These are phyloP conservation scores for Drosophila auraria DNA, from an alignment of 1,140 invertebrate genomes.

Conservation along the genomic window DNA sequence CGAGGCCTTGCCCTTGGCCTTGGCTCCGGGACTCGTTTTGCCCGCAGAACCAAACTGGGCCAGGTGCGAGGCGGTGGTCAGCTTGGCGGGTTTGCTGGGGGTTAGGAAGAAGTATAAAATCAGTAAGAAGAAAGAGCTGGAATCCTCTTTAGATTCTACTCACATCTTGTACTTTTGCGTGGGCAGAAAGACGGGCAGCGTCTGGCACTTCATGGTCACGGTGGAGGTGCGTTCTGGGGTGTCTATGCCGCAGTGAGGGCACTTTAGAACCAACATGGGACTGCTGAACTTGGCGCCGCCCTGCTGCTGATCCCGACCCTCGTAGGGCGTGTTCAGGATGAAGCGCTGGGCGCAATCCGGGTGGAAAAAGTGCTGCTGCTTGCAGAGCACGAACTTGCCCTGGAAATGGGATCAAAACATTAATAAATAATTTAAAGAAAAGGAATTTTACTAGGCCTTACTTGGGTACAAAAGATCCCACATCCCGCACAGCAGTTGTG, in stretches of 20 bases:
- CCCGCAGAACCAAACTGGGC: conserved; percentile 42
- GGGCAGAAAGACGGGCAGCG: conserved; percentile 81
- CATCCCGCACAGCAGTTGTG: conserved; percentile 97
- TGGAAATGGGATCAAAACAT: conserved; percentile 11
- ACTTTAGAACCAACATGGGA: conserved; percentile 85
- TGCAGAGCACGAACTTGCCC: conserved; percentile 83
- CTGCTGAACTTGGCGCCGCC: conserved; percentile 63
- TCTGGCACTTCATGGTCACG: conserved; percentile 84
- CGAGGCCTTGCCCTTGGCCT: conserved; percentile 23
- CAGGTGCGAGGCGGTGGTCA: conserved; percentile 67
- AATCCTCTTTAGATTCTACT: not conserved
- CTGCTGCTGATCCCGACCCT: conserved; percentile 1
- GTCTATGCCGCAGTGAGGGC: conserved; percentile 92
- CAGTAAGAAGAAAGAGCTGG: not conserved
- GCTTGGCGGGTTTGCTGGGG: conserved; percentile 65
- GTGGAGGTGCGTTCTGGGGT: conserved; percentile 85
- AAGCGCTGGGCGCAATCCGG: conserved; percentile 82
- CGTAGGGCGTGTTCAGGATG: conserved; percentile 78
- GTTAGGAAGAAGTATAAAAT: not conserved
- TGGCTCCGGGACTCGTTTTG: conserved; percentile 11
- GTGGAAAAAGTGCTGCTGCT: conserved; percentile 84
- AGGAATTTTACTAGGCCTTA: conserved; percentile 68
- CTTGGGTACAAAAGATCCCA: conserved; percentile 96
- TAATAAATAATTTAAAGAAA: not conserved
- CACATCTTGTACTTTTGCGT: conserved; percentile 78